A percentile compares a stretch with the other conserved stretches of the same genome.
Evolutionary conservation across 2,888 invertebrate species (phyloP).

Genomic region (Ophraella communa): DNA sequence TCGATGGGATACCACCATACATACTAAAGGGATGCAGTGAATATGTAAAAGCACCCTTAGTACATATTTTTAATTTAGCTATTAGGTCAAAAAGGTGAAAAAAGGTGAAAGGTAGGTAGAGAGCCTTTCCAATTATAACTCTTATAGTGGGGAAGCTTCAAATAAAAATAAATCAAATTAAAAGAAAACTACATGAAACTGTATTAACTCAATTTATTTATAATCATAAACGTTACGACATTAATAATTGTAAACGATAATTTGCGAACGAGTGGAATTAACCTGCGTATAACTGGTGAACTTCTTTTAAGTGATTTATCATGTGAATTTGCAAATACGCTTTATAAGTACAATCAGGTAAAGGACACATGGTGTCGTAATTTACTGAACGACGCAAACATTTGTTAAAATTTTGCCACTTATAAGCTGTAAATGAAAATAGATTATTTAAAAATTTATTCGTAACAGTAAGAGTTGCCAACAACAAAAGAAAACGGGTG

Average conservation of each 20-base stretch:
- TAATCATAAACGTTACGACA: neutral
- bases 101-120: no score
- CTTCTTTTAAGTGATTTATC: neutral
- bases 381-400: neutral
- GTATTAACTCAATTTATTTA: neutral
- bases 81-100: no score
- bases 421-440: neutral
- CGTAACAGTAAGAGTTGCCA: neutral
- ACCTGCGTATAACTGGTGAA: neutral
- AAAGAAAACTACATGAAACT: neutral
- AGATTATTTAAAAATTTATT: neutral
- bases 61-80: no score
- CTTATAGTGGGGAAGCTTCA: no score
- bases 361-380: neutral
- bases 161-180: no score
- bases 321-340: neutral
- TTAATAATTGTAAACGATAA: neutral
- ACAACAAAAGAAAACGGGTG: neutral
- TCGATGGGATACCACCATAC: no score
- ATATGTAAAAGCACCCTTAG: no score
- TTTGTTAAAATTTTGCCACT: neutral
- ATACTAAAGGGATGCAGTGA: no score
- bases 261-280: neutral
- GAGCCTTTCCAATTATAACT: no score
- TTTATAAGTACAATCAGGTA: neutral